phyloP scores from a whole-genome alignment of 2,797 vertebrate species.

The Alosa sapidissima region DNA sequence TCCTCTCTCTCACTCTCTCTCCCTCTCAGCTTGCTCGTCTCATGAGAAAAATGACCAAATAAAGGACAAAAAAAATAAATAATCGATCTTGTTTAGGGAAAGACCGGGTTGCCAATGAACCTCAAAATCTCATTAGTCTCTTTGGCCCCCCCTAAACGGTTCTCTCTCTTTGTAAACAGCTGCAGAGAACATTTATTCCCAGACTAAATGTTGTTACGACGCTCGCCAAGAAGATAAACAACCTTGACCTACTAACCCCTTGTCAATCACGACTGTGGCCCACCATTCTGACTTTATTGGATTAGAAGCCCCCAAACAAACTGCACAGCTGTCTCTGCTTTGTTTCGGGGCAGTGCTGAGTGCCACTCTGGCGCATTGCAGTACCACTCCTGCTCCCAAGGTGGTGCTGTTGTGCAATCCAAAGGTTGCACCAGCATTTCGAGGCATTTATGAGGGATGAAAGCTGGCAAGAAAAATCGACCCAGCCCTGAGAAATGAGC shows the following conservation, averaged over 20 bases:
- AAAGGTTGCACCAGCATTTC: background rate
- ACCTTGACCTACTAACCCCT: slow-evolving; percentile 31
- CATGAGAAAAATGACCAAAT: slow-evolving; percentile 16
- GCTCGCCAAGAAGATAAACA: slow-evolving; percentile 28
- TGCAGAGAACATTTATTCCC: background rate
- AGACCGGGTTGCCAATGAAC: slow-evolving; percentile 14
- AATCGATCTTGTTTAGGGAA: background rate
- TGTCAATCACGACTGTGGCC: slow-evolving; percentile 19
- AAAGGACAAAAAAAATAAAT: background rate
- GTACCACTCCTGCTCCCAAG: slow-evolving; percentile 52
- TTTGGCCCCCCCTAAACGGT: background rate
- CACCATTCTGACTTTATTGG: slow-evolving; percentile 37
- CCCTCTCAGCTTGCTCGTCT: background rate
- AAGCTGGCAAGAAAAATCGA: background rate
- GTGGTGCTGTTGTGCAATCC: slow-evolving; percentile 64
- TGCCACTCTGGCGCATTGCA: slow-evolving; percentile 32
- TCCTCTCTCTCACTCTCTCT: background rate
- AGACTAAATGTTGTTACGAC: slow-evolving; percentile 8
- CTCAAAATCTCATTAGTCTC: slow-evolving; percentile 18
- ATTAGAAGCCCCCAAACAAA: slow-evolving; percentile 40
- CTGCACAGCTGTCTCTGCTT: slow-evolving; percentile 32
- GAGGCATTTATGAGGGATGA: slow-evolving; percentile 16
- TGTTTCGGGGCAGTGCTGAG: background rate
- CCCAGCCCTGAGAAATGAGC: slow-evolving; percentile 36
- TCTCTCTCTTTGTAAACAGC: slow-evolving; percentile 18